These are phyloP conservation scores for Meriones unguiculatus DNA, from an alignment of 2,113 vertebrate genomes.

Conservation along the genomic window DNA sequence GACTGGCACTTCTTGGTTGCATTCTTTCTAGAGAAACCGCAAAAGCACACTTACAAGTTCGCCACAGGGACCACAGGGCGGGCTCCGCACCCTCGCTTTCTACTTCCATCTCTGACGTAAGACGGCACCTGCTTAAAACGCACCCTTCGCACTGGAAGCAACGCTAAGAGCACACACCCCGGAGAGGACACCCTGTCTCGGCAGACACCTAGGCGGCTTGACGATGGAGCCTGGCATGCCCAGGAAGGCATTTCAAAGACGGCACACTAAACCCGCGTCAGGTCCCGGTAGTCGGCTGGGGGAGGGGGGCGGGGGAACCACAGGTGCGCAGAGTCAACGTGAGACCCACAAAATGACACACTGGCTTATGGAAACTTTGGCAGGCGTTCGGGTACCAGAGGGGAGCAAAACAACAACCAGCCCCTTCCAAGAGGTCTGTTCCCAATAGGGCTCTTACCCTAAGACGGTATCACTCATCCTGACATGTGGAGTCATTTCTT, in stretches of 20 bases:
- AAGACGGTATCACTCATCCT: constrained; percentile 56
- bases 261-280: constrained; percentile 41
- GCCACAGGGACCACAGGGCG: not conserved
- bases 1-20: constrained; percentile 31
- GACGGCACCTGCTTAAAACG: constrained; percentile 33
- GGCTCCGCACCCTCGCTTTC: constrained; percentile 39
- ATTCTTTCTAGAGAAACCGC: constrained; percentile 22
- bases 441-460: constrained; percentile 46
- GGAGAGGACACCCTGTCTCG: constrained; percentile 50
- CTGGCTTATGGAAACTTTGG: constrained; percentile 60
- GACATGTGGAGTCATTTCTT: constrained; percentile 48
- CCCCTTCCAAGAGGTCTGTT: constrained; percentile 64
- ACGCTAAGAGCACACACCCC: constrained; percentile 60
- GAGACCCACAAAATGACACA: constrained; percentile 55
- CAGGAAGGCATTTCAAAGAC: constrained; percentile 78
- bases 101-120: constrained; percentile 60
- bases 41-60: constrained; percentile 2
- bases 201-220: constrained; percentile 47
- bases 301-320: not conserved
- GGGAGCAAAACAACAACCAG: constrained; percentile 49
- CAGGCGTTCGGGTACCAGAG: constrained; percentile 41
- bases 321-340: constrained; percentile 33
- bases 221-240: constrained; percentile 37
- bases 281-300: not conserved
- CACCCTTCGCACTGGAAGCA: constrained; percentile 23